Base-by-base conservation (phyloP, 1,140 invertebrate species). In the Drosophila azteca region DNA sequence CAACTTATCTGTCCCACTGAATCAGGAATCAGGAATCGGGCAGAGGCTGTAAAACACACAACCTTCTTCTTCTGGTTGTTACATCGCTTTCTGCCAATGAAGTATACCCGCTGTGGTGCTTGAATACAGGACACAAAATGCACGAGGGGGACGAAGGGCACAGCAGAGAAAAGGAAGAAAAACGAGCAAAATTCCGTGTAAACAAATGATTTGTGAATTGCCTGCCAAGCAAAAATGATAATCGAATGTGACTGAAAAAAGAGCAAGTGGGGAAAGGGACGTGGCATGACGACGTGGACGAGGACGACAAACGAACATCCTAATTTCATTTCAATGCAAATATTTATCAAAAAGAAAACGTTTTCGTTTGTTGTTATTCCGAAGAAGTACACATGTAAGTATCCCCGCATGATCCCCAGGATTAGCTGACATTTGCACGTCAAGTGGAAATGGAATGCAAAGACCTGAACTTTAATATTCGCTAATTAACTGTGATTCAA, bases 151-250 rank as follows among this genome's bases (percentile, higher is more conserved):
- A 20, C 31, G 31, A 39, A n/a, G n/a, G n/a, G n/a, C n/a, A n/a
- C n/a, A n/a, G n/a, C n/a, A n/a, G n/a, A n/a, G n/a, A n/a, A n/a
- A n/a, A n/a, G n/a, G n/a, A n/a, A 0, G 3, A 39, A 11, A 11
- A 39, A 8, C 31, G 35, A 39, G 35, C 17, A 13, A 39, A 72
- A 54, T 53, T 53, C 35, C 55, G 46, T 35, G 77, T 62, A 79
- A 80, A 77, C 60, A 80, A 80, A 80, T 76, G 61, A 66, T 62
- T 81, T 78, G 63, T 73, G 70, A 81, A 82, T 67, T 81, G 44
- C 44, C 44, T 50, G 54, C 24, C 29, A 41, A 29, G 62, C 51
- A 20, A 45, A 61, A 66, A 46, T 31, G 55, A 66, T 58, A 63
- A 69, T 70, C 51, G 45, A 69, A 43, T 58, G 53, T 29, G 39